Evolutionary conservation across 2,888 invertebrate genomes (phyloP), one percentile per base, ranked within the genome.

Genomic region (Neelides folsomi): DNA sequence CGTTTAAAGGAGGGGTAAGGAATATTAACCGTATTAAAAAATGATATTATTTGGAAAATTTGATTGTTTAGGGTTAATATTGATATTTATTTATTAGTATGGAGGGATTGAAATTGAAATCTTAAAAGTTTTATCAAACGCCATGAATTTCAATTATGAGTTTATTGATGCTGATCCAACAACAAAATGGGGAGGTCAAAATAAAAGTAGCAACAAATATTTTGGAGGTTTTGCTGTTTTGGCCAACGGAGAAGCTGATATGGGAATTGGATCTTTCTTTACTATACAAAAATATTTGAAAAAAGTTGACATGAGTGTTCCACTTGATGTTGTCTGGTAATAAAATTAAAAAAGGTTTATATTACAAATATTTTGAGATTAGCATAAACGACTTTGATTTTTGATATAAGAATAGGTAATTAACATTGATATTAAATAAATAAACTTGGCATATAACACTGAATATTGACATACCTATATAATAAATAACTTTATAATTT

Each of bases 41-140:
- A 15, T 16, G 12, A 8, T 35, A 12, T 36, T 15, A 37, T 35
- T 3, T 47, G 8, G 10, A 12, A 6, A 16, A 19, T 19, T 34
- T n/a, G 6, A 15, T 16, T 47, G 2, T 47, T 12, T 47, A 47
- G 12, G 34, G n/a, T n/a, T n/a, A 35, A 12, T 47, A 2, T 27
- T 1, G 15, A 13, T 15, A 36, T 15, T n/a, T 46, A 46, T 36
- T 47, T 44, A 13, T 47, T 59, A 57, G 39, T 64, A 63, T 37
- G 62, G 60, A 16, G 64, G 64, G 18, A 58, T 53, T n/a, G 64
- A 64, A 47, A 55, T 64, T 8, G 57, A 64, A 50, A 52, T 64
- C 0, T 52, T 64, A 9, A 64, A 57, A 34, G 58, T 57, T 18
- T 48, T 64, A 1, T 55, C 60, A 4, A 12, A 44, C 16, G 62